Evolutionary conservation across 2,797 vertebrate species (phyloP).

Genomic region (Megalops cyprinoides): DNA sequence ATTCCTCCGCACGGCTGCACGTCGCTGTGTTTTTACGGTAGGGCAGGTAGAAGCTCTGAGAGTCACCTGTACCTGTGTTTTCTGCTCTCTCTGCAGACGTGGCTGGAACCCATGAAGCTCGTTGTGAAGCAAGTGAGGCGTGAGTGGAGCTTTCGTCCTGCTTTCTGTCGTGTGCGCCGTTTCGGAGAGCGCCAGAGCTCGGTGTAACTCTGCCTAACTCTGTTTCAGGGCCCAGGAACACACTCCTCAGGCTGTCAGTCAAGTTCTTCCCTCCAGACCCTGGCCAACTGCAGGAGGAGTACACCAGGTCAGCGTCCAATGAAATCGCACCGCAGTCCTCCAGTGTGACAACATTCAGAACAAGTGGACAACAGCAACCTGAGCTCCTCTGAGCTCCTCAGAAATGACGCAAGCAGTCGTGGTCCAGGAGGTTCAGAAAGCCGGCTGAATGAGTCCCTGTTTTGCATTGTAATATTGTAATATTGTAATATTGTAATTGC

Average conservation of each 20-base stretch:
- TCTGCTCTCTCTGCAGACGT: constrained; percentile 79
- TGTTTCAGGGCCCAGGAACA: constrained; percentile 84
- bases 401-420: neutral
- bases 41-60: too few relatives aligned
- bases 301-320: constrained; percentile 77
- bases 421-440: too few relatives aligned
- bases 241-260: constrained; percentile 87
- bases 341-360: neutral
- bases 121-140: constrained; percentile 88
- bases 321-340: neutral
- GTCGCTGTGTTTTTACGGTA: too few relatives aligned
- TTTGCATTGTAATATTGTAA: too few relatives aligned
- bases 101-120: constrained; percentile 92
- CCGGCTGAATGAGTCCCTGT: too few relatives aligned
- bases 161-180: neutral
- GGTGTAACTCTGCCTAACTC: constrained; percentile 7
- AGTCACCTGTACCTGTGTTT: too few relatives aligned
- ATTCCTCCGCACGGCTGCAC: too few relatives aligned
- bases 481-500: too few relatives aligned
- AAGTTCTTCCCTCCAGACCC: constrained; percentile 99
- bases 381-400: neutral
- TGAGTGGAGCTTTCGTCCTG: constrained; percentile 69
- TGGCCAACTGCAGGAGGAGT: constrained; percentile 94
- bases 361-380: neutral
- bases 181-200: neutral